phyloP scores from a whole-genome alignment of 2,888 invertebrate species.

The Meliscaeva auricollis region DNA sequence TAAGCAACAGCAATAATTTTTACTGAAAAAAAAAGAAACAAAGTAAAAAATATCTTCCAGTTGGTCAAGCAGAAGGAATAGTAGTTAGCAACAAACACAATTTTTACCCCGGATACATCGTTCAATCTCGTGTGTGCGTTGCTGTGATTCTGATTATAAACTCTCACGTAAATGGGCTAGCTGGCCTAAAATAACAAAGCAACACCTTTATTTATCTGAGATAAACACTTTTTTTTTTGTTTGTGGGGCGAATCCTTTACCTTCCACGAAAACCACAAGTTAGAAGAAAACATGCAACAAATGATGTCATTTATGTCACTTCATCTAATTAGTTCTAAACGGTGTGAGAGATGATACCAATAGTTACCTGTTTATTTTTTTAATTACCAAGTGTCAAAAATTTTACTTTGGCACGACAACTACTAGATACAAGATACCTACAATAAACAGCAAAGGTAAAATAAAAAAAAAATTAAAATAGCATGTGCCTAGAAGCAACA shows the following conservation, averaged over 20 bases:
- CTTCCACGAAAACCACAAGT: conserved; percentile 5
- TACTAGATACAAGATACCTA: neutral
- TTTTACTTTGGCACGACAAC: conserved; percentile 13
- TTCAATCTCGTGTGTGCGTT: neutral
- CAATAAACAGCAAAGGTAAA: neutral
- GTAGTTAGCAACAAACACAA: neutral
- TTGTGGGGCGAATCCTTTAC: conserved; percentile 3
- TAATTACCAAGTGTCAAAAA: conserved; percentile 8
- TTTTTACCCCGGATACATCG: conserved; percentile 3
- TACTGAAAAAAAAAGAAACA: neutral
- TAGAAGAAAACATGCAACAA: conserved; percentile 54
- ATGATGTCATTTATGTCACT: conserved; percentile 64
- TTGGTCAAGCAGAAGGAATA: neutral
- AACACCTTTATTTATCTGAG: conserved; percentile 22
- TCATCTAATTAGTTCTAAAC: conserved; percentile 25
- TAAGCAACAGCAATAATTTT: neutral
- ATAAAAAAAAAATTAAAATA: neutral
- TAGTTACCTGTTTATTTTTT: conserved; percentile 8
- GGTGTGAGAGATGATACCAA: too few species aligned
- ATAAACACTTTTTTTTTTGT: conserved; percentile 26
- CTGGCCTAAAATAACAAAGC: neutral
- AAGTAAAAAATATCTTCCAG: neutral
- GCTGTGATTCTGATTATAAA: too few species aligned
- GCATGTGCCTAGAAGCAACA: conserved; percentile 42
- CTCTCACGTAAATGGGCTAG: neutral